Evolutionary conservation across 2,888 invertebrate species (phyloP), one percentile per base, ranked within the genome.

Genomic region (Nomada ruficornis): DNA sequence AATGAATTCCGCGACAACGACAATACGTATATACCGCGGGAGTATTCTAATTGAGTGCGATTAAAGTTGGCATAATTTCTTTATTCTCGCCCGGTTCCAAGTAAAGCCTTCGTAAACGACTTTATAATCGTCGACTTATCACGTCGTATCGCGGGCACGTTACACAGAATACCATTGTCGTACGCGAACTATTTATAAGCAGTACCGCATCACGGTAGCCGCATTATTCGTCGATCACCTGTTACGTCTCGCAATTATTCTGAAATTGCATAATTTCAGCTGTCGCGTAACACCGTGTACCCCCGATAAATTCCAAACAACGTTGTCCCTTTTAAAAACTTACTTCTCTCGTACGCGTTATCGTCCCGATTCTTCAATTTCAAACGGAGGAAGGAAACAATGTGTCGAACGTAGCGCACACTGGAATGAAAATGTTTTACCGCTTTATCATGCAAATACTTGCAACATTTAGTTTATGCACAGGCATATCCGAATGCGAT

Each of bases 131-230:
- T 47, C 2, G 18, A 13, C 15, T 60, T 23, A 29, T 60, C n/a
- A 29, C 15, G 10, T 26, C 54, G 5, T 26, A 50, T 55, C 65
- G 26, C 18, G 11, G 23, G 1, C 9, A 47, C 9, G 29, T 13
- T 20, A 13, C 26, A 23, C 54, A 36, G 23, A 42, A 57, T 50
- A 36, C 18, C 11, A 76, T 69, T n/a, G 26, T 26, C 20, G 4
- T n/a, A 44, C 9, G 20, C 15, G n/a, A 64, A 76, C 47, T 52
- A 68, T 80, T 80, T 63, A 72, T 80, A 68, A 67, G 29, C 60
- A 72, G 44, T 67, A 18, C 5, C 29, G n/a, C 50, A 44, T 20
- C 15, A 42, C 29, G n/a, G 62, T 80, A 80, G 62, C 80, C 52
- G 63, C 63, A n/a, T 20, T 9, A 36, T 63, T 60, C 57, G 29